Percentiles rank a stretch among this genome's conserved stretches.
phyloP scores from a whole-genome alignment of 2,797 vertebrate genomes.

The Pyrocephalus nanus region DNA sequence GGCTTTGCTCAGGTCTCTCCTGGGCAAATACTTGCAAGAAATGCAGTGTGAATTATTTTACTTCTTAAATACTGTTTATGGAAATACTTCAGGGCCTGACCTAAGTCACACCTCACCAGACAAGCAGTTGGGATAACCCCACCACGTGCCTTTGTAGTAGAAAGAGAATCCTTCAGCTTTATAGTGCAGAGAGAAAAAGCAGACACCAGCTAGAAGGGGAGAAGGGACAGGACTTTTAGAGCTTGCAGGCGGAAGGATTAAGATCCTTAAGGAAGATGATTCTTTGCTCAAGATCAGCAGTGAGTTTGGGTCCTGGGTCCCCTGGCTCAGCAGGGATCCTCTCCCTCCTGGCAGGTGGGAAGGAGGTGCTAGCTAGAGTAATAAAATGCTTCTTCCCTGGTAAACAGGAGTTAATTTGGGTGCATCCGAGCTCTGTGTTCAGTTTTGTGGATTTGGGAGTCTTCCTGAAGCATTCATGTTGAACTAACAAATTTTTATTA shows the following conservation, averaged over 20 bases:
- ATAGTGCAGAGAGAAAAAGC: not conserved
- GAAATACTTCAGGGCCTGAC: constrained; percentile 2
- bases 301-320: not conserved
- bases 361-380: not conserved
- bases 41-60: not conserved
- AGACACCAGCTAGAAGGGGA: not conserved
- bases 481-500: constrained; percentile 25
- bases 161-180: not conserved
- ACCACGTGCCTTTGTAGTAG: not conserved
- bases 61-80: not conserved
- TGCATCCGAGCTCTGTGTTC: not conserved
- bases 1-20: not conserved
- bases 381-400: not conserved
- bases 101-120: not conserved
- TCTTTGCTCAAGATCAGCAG: not conserved
- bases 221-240: not conserved
- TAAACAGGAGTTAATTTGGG: not conserved
- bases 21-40: not conserved
- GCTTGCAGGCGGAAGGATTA: not conserved
- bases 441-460: not conserved
- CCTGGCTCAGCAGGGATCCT: rapidly evolving
- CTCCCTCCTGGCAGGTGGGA: not conserved
- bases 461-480: not conserved
- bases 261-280: not conserved
- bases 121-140: not conserved